Base-by-base conservation (phyloP, 2,797 vertebrate species). In the Pygocentrus nattereri region DNA sequence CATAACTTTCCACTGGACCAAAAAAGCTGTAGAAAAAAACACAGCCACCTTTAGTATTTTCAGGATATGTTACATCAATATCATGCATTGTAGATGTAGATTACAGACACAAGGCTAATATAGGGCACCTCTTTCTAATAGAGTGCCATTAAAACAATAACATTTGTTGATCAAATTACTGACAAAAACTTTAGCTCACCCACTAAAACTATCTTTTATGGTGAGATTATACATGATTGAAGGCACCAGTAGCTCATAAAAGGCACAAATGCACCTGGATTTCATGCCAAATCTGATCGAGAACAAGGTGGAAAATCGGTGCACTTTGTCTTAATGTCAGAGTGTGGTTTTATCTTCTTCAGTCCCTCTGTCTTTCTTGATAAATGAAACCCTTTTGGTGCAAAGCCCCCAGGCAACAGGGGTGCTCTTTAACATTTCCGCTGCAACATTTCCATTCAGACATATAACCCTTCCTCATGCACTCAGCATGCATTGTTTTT, bases 401-500 rank as follows among this genome's bases (percentile, higher is more conserved):
- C 84, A 82, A 49, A 58, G 67, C 90, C 92, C 90, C 7, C 58
- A 23, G 93, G 94, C 89, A 79, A 88, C 59, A 78, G 27, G 72
- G 85, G 84, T 92, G 93, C 89, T 91, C 92, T 94, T 94, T 94
- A 93, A 85, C 92, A 93, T 95, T 94, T 94, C 64, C 86, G 89
- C 73, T 76, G 77, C 75, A 69, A 18, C 41, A 69, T 69, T 69
- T 69, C 67, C 38, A 6, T 79, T 50, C 72, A 84, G 84, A 79
- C 69, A 72, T 81, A 87, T 75, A 54, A 80, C 90, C 90, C 65
- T 78, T 82, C 85, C 84, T 84, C 80, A 82, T 74, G 76, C 49
- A 73, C 82, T 67, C 54, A 69, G 79, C 8, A 21, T n/a, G 52
- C n/a, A 16, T 38, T 6, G 6, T 8, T 38, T 38, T 31, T 38